phyloP scores from a whole-genome alignment of 2,888 invertebrate genomes.

The Eueremaeus valkanovi region DNA sequence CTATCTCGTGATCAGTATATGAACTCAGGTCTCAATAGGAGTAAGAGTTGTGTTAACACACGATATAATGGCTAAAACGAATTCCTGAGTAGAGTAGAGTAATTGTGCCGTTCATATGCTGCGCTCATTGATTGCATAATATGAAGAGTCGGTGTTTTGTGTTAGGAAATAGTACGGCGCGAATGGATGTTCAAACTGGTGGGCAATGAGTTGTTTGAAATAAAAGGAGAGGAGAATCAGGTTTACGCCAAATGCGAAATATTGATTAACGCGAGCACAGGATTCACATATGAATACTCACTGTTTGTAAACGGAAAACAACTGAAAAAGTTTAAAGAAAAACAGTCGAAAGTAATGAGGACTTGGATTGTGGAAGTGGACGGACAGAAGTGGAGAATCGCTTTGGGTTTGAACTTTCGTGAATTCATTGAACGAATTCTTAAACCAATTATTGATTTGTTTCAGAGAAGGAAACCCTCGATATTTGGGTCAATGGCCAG shows the following conservation, averaged over 20 bases:
- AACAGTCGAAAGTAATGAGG: constrained; percentile 68
- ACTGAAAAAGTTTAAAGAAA: constrained; percentile 72
- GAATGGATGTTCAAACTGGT: constrained; percentile 93
- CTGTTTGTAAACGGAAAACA: constrained; percentile 76
- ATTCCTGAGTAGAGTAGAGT: no score
- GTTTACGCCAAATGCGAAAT: constrained; percentile 55
- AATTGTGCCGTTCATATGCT: no score
- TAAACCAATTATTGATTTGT: constrained; percentile 45
- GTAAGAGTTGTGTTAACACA: no score
- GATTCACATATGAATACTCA: constrained; percentile 75
- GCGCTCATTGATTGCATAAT: no score
- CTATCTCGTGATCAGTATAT: no score
- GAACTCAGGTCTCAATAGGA: no score
- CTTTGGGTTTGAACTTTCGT: constrained; percentile 62
- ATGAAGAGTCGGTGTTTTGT: constrained; percentile 40
- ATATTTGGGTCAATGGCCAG: constrained; percentile 71
- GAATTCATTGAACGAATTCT: constrained; percentile 19
- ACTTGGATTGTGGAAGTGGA: constrained; percentile 64
- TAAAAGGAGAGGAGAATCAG: constrained; percentile 55
- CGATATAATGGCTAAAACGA: no score
- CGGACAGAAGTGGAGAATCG: constrained; percentile 58
- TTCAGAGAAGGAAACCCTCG: constrained; percentile 69
- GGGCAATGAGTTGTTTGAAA: constrained; percentile 71
- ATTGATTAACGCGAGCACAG: constrained; percentile 60
- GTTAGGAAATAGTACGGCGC: constrained; percentile 65